Conservation (phyloP, 2,797 vertebrate species). For the Notamacropus eugenii region DNA sequence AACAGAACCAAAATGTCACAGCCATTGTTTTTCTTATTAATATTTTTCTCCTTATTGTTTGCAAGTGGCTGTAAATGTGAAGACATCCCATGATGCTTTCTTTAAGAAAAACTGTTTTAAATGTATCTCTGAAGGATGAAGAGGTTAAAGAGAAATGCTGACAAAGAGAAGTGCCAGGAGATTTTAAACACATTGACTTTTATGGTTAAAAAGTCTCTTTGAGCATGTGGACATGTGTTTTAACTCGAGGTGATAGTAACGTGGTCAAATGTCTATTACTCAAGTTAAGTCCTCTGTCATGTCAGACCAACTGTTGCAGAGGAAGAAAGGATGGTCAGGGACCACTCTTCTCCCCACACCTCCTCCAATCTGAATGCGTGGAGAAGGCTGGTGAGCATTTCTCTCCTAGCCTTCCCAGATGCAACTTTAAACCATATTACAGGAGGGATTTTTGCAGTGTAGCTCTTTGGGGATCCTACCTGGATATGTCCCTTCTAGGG, state of each 20-base stretch:
- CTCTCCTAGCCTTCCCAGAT: conserved; percentile 13
- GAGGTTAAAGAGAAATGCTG: conserved; percentile 41
- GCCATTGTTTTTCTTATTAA: conserved; percentile 48
- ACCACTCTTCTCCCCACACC: conserved; percentile 23
- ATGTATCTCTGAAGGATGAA: background rate
- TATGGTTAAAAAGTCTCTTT: background rate
- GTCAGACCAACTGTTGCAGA: conserved; percentile 11
- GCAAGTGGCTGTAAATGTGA: background rate
- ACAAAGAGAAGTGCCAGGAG: conserved; percentile 37
- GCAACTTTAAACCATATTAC: conserved; percentile 16
- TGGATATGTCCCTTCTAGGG: conserved; percentile 71
- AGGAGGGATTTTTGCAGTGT: conserved; percentile 31
- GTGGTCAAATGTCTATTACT: conserved; percentile 17
- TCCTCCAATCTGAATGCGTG: conserved; percentile 44
- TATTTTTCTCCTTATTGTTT: background rate
- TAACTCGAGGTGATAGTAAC: conserved; percentile 21
- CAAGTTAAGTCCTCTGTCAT: conserved; percentile 24
- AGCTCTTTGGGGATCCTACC: conserved; percentile 49
- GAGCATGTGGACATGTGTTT: background rate
- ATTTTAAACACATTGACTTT: conserved; percentile 38
- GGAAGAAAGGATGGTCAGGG: background rate
- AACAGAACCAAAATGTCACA: conserved; percentile 35
- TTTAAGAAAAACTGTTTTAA: background rate
- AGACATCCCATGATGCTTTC: background rate
- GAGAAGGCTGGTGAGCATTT: conserved; percentile 29